phyloP scores from a whole-genome alignment of 2,888 invertebrate species.

The Pogonocherus hispidulus region DNA sequence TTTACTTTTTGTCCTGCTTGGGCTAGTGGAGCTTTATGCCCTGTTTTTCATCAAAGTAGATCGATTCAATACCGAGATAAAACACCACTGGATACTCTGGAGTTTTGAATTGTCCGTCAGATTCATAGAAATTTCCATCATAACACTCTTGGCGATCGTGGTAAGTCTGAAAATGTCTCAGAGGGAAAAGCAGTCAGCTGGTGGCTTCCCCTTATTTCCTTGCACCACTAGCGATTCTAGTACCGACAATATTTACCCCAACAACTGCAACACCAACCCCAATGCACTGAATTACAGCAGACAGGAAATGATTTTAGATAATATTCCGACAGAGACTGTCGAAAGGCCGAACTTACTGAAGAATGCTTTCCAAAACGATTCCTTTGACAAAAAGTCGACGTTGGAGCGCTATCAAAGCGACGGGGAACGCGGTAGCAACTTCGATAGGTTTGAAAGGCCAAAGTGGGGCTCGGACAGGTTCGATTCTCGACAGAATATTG shows the following conservation, averaged over 20 bases:
- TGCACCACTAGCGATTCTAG: constrained; percentile 88
- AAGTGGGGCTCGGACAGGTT: constrained; percentile 73
- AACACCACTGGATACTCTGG: constrained; percentile 92
- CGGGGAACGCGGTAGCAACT: constrained; percentile 70
- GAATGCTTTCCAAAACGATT: constrained; percentile 74
- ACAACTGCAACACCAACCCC: constrained; percentile 88
- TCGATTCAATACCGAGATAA: constrained; percentile 72
- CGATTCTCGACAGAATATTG: constrained; percentile 71
- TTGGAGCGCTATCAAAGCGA: constrained; percentile 75
- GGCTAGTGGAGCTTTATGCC: constrained; percentile 87
- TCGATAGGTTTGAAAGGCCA: constrained; percentile 72
- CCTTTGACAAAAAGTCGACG: constrained; percentile 76
- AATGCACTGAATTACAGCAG: constrained; percentile 86
- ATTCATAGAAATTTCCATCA: constrained; percentile 89
- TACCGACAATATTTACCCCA: constrained; percentile 88
- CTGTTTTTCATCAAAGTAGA: constrained; percentile 75
- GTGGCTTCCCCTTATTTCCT: constrained; percentile 85
- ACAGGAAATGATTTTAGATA: constrained; percentile 69
- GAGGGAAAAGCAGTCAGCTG: constrained; percentile 80
- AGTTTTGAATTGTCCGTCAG: constrained; percentile 90
- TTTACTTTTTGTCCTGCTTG: constrained; percentile 85
- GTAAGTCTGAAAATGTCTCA: constrained; percentile 79
- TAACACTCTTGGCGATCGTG: constrained; percentile 88
- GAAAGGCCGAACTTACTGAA: constrained; percentile 72
- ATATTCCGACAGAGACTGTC: constrained; percentile 68